Percentiles rank a stretch among this genome's conserved stretches.
These are phyloP conservation scores for Hemistola chrysoprasaria DNA, from an alignment of 2,888 invertebrate genomes.

Conservation along the genomic window DNA sequence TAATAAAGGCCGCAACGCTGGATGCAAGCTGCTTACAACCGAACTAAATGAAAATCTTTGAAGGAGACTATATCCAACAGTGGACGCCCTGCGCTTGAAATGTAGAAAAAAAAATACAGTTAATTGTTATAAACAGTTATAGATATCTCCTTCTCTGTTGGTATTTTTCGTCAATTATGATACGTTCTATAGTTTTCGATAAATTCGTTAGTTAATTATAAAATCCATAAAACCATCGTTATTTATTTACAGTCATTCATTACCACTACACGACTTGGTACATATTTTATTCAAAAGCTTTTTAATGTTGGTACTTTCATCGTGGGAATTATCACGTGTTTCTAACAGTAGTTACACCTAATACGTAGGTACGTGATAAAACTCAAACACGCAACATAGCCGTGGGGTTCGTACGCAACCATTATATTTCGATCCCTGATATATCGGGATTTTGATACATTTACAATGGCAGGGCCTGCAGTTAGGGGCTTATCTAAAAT, in stretches of 20 bases:
- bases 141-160: too few relatives aligned
- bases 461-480: conserved; percentile 14
- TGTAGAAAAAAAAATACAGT: too few relatives aligned
- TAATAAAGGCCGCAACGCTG: too few relatives aligned
- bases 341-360: conserved; percentile 17
- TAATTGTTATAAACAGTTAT: too few relatives aligned
- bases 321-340: conserved; percentile 38
- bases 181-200: too few relatives aligned
- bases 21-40: too few relatives aligned
- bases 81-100: too few relatives aligned
- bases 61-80: too few relatives aligned
- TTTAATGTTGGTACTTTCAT: conserved; percentile 1
- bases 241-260: conserved; percentile 14
- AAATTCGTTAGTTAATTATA: conserved; percentile 15
- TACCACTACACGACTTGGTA: conserved; percentile 3
- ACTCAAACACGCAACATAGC: conserved; percentile 32
- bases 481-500: conserved; percentile 12
- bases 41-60: too few relatives aligned
- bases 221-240: conserved; percentile 11
- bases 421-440: conserved; percentile 24
- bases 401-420: conserved; percentile 14
- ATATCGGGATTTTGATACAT: conserved; percentile 14
- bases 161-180: too few relatives aligned
- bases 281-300: conserved; percentile 16
- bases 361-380: conserved; percentile 25